phyloP scores from a whole-genome alignment of 1,140 invertebrate species.

The Phymastichus coffea region DNA sequence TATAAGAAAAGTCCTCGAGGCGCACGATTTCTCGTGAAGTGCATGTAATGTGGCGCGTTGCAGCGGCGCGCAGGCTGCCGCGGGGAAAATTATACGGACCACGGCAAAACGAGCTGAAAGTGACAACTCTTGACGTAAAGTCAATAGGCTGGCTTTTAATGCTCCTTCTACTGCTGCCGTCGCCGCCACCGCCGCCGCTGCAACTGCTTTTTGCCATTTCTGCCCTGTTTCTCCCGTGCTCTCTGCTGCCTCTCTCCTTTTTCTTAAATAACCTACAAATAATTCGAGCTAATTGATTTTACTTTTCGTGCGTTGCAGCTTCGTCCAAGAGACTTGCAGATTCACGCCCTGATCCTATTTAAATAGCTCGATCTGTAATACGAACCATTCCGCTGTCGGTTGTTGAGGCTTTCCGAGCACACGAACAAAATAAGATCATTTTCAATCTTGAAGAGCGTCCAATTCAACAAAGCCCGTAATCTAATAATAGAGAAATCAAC shows the following conservation, averaged over 20 bases:
- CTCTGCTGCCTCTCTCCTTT: background rate
- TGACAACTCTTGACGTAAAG: slow-evolving; percentile 20
- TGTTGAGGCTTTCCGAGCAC: too few species aligned
- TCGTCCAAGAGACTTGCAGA: too few species aligned
- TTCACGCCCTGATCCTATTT: too few species aligned
- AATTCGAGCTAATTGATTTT: too few species aligned
- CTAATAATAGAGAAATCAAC: too few species aligned
- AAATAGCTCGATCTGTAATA: background rate
- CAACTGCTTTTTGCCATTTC: background rate
- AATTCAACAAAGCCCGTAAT: too few species aligned
- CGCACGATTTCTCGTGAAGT: background rate
- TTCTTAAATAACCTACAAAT: too few species aligned
- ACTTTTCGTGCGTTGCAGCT: too few species aligned
- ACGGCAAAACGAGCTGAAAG: slow-evolving; percentile 15
- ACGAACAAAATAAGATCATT: too few species aligned
- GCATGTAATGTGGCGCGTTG: background rate
- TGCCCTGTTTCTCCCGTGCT: background rate
- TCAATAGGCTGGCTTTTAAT: slow-evolving; percentile 13
- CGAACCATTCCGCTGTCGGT: too few species aligned
- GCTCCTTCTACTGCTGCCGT: background rate
- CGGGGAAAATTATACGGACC: slow-evolving; percentile 7
- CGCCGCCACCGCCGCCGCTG: too few species aligned
- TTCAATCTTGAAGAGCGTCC: too few species aligned
- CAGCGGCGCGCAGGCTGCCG: background rate
- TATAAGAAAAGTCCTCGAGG: background rate